phyloP scores from a whole-genome alignment of 2,888 invertebrate genomes.

The Aporophyla lueneburgensis region DNA sequence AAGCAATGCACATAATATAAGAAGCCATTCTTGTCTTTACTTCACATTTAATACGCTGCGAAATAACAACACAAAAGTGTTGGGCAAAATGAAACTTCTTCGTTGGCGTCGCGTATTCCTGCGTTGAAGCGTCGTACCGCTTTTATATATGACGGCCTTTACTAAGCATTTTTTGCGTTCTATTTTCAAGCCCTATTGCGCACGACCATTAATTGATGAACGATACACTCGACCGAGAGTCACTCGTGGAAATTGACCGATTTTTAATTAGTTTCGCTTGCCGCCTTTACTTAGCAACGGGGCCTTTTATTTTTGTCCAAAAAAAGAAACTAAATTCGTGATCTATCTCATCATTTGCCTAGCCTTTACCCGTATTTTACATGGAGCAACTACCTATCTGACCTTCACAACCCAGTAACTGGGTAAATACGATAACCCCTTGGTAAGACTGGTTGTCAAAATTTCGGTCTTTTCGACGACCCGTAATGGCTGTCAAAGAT shows the following conservation, averaged over 20 bases:
- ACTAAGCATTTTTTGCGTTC: conserved; percentile 18
- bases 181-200: conserved; percentile 43
- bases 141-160: neutral
- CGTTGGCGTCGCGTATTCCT: neutral
- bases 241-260: conserved; percentile 65
- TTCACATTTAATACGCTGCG: neutral
- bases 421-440: too few relatives aligned
- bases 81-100: too few relatives aligned
- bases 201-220: conserved; percentile 51
- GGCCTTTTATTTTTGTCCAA: neutral
- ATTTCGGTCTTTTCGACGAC: too few relatives aligned
- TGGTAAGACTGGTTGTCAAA: too few relatives aligned
- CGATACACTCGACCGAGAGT: conserved; percentile 38
- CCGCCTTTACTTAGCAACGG: conserved; percentile 21
- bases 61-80: neutral
- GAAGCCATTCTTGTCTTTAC: neutral
- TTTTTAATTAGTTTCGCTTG: conserved; percentile 64
- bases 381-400: too few relatives aligned
- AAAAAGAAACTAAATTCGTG: neutral
- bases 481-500: too few relatives aligned
- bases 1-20: neutral
- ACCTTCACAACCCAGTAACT: too few relatives aligned
- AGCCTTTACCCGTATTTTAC: too few relatives aligned
- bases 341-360: neutral
- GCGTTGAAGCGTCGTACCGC: too few relatives aligned